Evolutionary conservation across 2,113 vertebrate species (phyloP).

Genomic region (Erpornis zantholeuca): DNA sequence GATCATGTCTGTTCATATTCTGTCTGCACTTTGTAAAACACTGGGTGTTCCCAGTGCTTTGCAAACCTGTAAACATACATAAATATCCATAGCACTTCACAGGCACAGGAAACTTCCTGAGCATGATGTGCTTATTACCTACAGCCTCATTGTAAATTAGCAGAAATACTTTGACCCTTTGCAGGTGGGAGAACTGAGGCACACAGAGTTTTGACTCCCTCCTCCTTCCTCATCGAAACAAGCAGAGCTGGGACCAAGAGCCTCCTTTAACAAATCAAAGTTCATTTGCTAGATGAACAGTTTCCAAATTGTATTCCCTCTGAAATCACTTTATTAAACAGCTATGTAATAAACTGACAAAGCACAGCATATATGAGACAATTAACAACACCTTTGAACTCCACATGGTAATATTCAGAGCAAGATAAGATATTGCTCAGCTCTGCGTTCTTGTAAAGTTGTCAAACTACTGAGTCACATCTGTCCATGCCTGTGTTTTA

Average conservation of each 20-base stretch:
- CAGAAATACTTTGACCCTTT: not conserved
- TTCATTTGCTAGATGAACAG: not conserved
- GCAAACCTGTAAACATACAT: not conserved
- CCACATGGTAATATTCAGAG: not conserved
- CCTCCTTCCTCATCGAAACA: not conserved
- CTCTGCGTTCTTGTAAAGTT: not conserved
- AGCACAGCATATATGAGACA: not conserved
- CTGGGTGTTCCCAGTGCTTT: not conserved
- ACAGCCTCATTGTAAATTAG: not conserved
- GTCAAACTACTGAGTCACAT: not conserved
- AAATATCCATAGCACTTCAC: not conserved
- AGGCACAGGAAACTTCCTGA: not conserved
- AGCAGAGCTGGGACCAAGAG: not conserved
- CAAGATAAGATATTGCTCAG: not conserved
- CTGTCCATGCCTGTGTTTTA: accelerated
- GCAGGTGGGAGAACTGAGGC: not conserved
- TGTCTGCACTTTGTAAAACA: not conserved
- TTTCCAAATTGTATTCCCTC: not conserved
- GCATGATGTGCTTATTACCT: not conserved
- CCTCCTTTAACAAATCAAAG: not conserved
- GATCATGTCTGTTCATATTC: not conserved
- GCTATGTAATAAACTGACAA: not conserved
- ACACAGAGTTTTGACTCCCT: not conserved
- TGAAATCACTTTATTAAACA: not conserved
- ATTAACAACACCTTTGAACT: not conserved